Evolutionary conservation across 2,797 vertebrate genomes (phyloP).

Genomic region (Galaxias olidus): DNA sequence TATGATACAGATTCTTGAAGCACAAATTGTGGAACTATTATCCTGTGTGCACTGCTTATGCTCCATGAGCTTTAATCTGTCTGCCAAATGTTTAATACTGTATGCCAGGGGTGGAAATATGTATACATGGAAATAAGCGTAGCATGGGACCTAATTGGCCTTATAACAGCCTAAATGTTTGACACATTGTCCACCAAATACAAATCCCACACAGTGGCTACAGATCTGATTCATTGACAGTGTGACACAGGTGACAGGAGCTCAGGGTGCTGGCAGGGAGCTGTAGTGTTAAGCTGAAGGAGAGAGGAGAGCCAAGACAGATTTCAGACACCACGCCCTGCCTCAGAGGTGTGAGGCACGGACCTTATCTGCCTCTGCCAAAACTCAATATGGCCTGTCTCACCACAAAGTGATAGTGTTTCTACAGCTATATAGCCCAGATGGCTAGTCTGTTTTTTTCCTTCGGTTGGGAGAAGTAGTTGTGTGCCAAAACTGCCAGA

Average conservation of each 20-base stretch:
- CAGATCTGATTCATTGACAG: background rate
- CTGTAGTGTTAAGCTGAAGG: background rate
- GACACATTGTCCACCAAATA: background rate
- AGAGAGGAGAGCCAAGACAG: background rate
- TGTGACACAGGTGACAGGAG: conserved; percentile 2
- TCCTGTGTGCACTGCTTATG: no score
- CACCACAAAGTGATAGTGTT: conserved; percentile 56
- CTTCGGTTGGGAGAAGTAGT: conserved; percentile 29
- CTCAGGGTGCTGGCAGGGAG: background rate
- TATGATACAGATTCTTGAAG: no score
- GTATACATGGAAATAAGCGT: no score
- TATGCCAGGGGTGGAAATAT: no score
- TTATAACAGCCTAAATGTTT: conserved; percentile 6
- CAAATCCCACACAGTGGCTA: background rate
- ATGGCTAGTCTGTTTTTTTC: conserved; percentile 58
- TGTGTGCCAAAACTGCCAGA: conserved; percentile 30
- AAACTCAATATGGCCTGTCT: conserved; percentile 65
- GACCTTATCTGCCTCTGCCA: conserved; percentile 45
- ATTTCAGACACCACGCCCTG: conserved; percentile 6
- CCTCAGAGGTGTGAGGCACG: conserved; percentile 24
- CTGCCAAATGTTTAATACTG: no score
- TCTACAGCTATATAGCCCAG: conserved; percentile 58
- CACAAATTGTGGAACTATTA: no score
- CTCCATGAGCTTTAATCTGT: no score
- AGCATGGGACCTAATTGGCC: background rate